Base-by-base conservation (phyloP, 2,113 vertebrate genomes). In the Lates calcarifer region DNA sequence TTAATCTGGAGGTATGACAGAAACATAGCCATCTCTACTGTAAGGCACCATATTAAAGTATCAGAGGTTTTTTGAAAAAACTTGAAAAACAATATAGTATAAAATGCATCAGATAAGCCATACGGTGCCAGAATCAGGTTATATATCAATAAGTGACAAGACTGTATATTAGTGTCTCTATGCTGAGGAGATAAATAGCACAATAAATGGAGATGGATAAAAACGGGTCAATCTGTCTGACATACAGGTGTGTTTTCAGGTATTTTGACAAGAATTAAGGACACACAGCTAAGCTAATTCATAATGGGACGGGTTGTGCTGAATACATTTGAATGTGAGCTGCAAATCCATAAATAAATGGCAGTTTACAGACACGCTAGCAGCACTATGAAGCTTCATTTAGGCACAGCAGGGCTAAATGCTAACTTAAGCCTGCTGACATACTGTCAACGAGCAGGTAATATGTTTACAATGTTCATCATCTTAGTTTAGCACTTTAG, bases 1-100 rank as follows among this genome's bases (percentile, higher is more conserved):
- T 31, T 4, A 49, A 61, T 83, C 53, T 73, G 53, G 26, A 20
- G n/a, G 29, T 39, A 7, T n/a, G 57, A 70, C 29, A 11, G 65
- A 49, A 24, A 31, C 0, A 58, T 72, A 26, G 15, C 35, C 9
- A 31, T 53, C 10, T 31, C 5, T 35, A 51, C 29, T 43, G n/a
- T 26, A 28, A 12, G 26, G 55, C 33, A 55, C 51, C 51, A 55
- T 26, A 13, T 24, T 26, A 13, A 53, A 1, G 10, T 12, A 53
- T n/a, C 20, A 24, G 12, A 24, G 7, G 6, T 47, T 43, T n/a
- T n/a, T n/a, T n/a, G n/a, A n/a, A n/a, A n/a, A n/a, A n/a, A n/a
- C n/a, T n/a, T n/a, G n/a, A n/a, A 15, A 24, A 12, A 33, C 31
- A 61, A 4, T 47, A 2, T 22, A 17, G 5, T 57, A 66, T 14